Conservation (phyloP, 2,113 vertebrate species). For the Ivindomyrus marchei region DNA sequence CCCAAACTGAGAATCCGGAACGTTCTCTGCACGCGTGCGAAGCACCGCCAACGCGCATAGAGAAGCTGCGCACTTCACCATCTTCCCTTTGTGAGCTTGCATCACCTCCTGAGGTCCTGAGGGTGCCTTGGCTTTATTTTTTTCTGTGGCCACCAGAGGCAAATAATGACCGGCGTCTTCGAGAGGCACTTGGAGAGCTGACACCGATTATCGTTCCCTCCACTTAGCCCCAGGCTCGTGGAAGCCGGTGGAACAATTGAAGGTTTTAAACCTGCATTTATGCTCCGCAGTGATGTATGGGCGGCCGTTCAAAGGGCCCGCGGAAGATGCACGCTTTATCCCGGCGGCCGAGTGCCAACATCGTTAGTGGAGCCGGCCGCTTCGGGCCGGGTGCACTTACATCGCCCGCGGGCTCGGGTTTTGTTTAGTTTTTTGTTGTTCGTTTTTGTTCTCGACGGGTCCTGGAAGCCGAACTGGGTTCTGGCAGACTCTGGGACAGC, state of each 20-base stretch:
- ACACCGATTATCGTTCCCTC: constrained; percentile 6
- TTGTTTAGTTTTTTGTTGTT: background rate
- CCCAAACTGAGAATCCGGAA: no score
- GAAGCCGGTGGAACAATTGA: background rate
- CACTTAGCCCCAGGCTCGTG: background rate
- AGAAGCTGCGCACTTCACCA: background rate
- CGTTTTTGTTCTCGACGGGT: background rate
- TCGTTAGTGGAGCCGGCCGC: background rate
- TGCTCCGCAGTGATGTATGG: background rate
- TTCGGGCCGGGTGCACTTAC: background rate
- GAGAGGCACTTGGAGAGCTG: constrained; percentile 9
- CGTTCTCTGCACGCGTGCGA: background rate
- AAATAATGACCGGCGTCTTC: background rate
- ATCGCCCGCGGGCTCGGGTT: background rate
- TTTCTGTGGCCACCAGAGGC: background rate
- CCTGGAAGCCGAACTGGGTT: background rate
- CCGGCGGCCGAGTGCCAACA: background rate
- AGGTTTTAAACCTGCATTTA: constrained; percentile 6
- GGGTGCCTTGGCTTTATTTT: background rate
- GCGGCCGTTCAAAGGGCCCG: background rate
- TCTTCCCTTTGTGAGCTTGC: background rate
- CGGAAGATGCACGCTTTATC: background rate
- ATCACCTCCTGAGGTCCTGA: background rate
- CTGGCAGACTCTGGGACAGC: background rate
- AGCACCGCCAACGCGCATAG: background rate